Evolutionary conservation across 2,888 invertebrate species (phyloP), one percentile per base, ranked within the genome.

Genomic region (Tachina lurida): DNA sequence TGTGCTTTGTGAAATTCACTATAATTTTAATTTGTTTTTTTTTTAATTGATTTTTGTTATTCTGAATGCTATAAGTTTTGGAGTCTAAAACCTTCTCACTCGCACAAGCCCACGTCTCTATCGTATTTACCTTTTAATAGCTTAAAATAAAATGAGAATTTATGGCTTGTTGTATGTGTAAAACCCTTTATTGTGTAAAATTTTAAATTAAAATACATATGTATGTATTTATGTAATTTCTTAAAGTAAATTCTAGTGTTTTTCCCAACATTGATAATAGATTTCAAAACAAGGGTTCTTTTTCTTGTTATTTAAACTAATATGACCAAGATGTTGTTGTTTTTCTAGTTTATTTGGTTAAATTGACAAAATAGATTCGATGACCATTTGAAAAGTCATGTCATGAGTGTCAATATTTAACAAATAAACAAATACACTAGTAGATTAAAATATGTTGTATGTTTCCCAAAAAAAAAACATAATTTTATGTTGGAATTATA

Each of bases 341-440:
- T 19, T 41, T 60, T 17, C 12, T 7, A 58, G 79, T 76, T 73
- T 71, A 75, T 76, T 56, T 62, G n/a, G 31, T 45, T 73, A 58
- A 88, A 74, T 71, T 87, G 87, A 88, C 87, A 88, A 88, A 87
- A 88, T 73, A 54, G 56, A 71, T 84, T 87, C 87, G 75, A 86
- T 87, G 87, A 89, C 87, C 84, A 75, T 47, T 75, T 75, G 43
- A 39, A 68, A 49, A 19, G 88, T 88, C 90, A 89, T 89, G 89
- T 91, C 91, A 91, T 91, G 43, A 75, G 90, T 88, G 89, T 88
- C 90, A 89, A 89, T 76, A 78, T 76, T 87, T 79, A 67, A 52
- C 39, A 75, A 84, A 80, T 76, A 87, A 89, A 89, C 60, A 88
- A 81, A 87, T 86, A 43, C 70, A 60, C 67, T 67, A 54, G 39